Evolutionary conservation across 2,797 vertebrate genomes (phyloP).

Genomic region (Gila robusta): DNA sequence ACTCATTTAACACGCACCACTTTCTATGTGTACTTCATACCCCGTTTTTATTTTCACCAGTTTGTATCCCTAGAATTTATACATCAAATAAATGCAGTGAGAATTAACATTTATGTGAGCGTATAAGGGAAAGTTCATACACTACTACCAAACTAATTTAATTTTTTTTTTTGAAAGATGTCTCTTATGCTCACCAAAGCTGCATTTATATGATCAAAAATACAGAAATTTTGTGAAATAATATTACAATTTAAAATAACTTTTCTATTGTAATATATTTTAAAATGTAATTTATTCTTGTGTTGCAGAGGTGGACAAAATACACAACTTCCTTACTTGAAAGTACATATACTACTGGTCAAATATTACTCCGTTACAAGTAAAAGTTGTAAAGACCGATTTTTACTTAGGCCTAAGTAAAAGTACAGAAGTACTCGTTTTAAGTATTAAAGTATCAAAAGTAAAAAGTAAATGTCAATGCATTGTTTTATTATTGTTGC

Average conservation of each 20-base stretch:
- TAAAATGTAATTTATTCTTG: neutral
- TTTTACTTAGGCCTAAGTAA: too few species aligned
- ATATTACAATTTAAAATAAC: neutral
- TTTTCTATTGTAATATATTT: neutral
- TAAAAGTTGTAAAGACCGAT: too few species aligned
- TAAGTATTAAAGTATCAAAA: too few species aligned
- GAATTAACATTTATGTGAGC: neutral
- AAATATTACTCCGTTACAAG: too few species aligned
- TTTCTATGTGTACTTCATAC: constrained; percentile 12
- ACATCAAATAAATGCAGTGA: neutral
- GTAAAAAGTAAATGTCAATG: too few species aligned
- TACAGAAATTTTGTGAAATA: neutral
- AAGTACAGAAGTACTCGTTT: too few species aligned
- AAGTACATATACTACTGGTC: too few species aligned
- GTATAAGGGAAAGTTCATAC: neutral
- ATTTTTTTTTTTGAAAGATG: too few species aligned
- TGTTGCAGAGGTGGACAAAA: too few species aligned
- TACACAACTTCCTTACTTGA: too few species aligned
- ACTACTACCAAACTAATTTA: neutral
- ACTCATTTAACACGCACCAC: constrained; percentile 32
- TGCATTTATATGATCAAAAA: neutral
- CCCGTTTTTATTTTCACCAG: neutral
- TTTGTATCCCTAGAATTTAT: neutral
- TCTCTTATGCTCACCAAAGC: neutral
- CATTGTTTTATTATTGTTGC: too few species aligned